phyloP scores from a whole-genome alignment of 1,140 invertebrate genomes.

The Halesus radiatus region DNA sequence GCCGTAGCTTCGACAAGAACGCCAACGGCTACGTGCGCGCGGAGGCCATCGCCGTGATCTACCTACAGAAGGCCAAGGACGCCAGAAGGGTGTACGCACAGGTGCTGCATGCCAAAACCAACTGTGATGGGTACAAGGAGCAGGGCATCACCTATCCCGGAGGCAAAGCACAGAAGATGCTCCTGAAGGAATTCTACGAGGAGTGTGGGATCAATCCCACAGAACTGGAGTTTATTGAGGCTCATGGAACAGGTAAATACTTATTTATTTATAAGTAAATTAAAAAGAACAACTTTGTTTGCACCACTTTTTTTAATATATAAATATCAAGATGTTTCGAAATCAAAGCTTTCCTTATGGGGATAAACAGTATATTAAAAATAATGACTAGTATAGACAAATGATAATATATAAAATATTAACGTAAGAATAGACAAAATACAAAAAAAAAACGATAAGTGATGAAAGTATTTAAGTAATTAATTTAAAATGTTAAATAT shows the following conservation, averaged over 20 bases:
- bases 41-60: constrained; percentile 82
- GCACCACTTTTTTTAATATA: no score
- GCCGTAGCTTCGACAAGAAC: constrained; percentile 90
- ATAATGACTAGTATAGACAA: no score
- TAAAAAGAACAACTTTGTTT: no score
- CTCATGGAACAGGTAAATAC: constrained; percentile 85
- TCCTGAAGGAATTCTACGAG: constrained; percentile 89
- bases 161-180: constrained; percentile 82
- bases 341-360: no score
- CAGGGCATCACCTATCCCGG: constrained; percentile 94
- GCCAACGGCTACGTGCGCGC: constrained; percentile 84
- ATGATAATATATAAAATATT: no score
- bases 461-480: no score
- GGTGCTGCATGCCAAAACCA: constrained; percentile 75
- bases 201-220: constrained; percentile 84
- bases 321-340: no score
- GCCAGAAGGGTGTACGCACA: constrained; percentile 74
- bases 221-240: constrained; percentile 86
- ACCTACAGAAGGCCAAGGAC: constrained; percentile 85
- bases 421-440: no score
- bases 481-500: no score
- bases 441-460: no score
- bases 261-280: no score
- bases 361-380: no score
- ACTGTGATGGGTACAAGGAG: constrained; percentile 91